Conservation (phyloP, 2,888 invertebrate species). For the Himalopsyche anomala region DNA sequence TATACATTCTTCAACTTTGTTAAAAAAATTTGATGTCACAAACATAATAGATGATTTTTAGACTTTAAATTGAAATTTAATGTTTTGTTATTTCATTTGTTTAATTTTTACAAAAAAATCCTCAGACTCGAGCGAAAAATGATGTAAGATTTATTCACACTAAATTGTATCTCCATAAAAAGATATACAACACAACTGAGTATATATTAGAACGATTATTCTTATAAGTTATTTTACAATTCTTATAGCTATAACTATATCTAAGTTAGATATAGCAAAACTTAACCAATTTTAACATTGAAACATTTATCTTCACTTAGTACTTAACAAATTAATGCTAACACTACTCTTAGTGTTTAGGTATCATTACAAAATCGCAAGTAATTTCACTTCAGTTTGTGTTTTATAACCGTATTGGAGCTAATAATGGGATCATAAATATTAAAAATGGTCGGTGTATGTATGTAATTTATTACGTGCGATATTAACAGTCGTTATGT, state of each 20-base stretch:
- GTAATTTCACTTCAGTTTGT: neutral
- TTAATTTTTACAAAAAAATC: too few species aligned
- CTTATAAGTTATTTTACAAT: neutral
- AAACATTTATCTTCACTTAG: neutral
- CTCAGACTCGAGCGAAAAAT: too few species aligned
- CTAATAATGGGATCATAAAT: constrained; percentile 13
- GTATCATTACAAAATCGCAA: neutral
- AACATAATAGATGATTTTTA: too few species aligned
- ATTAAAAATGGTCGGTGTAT: neutral
- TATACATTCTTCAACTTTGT: too few species aligned
- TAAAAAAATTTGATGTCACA: too few species aligned
- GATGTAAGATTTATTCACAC: too few species aligned
- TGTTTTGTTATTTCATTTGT: too few species aligned
- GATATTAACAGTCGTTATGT: constrained; percentile 31
- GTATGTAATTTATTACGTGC: constrained; percentile 17
- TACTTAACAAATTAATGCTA: neutral
- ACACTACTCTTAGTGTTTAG: neutral
- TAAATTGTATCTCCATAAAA: too few species aligned
- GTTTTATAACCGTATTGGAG: neutral
- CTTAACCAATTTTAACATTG: neutral
- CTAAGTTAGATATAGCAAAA: neutral
- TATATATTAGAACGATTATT: neutral
- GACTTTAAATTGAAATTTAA: too few species aligned
- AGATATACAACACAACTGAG: too few species aligned
- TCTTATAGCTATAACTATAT: too few species aligned